Base-by-base conservation (phyloP, 2,797 vertebrate species). In the Scyliorhinus canicula region DNA sequence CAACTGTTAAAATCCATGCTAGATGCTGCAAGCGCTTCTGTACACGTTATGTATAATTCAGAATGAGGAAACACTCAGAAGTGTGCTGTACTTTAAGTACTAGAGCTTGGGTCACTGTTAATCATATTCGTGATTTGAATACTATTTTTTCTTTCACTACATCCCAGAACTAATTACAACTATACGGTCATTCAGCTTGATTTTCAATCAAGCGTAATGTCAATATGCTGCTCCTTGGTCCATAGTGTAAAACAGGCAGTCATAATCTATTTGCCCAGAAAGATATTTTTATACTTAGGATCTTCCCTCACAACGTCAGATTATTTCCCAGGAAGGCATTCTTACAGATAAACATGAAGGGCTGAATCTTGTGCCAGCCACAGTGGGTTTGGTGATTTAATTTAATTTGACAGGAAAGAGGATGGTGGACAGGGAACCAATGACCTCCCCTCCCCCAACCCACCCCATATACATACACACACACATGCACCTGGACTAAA, bases 31-130 rank as follows among this genome's bases (percentile, higher is more conserved):
- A 28, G 50, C 5, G 7, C 28, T 52, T 94, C 67, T 94, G 67
- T 52, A 74, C 93, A 55, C 19, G 44, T 71, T 47, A 93, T 93
- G 63, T 94, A 94, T 94, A 94, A 94, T 94, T 94, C 93, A 94
- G 50, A 94, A 6, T 28, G 31, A 55, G 69, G 65, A 71, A 94
- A 69, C 67, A 35, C 67, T 93, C 44, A 47, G 28, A 74, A 74
- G 93, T 12, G 28, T 74, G 63, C 31, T 55, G 93, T 69, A 14
- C 93, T 74, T 94, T 55, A 71, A 94, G 47, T 50, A 47, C 63
- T 69, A 14, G 47, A 74, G 14, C 67, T 71, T 55, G 47, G 28
- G 93, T 55, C 47, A 19, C 31, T 67, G 57, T 91, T 93, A 93
- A 94, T 74, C 67, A n/a, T 50, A 69, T 60, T 63, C 60, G 60